These are phyloP conservation scores for Hydrolagus affinis DNA, from an alignment of 2,113 vertebrate species.

Conservation along the genomic window DNA sequence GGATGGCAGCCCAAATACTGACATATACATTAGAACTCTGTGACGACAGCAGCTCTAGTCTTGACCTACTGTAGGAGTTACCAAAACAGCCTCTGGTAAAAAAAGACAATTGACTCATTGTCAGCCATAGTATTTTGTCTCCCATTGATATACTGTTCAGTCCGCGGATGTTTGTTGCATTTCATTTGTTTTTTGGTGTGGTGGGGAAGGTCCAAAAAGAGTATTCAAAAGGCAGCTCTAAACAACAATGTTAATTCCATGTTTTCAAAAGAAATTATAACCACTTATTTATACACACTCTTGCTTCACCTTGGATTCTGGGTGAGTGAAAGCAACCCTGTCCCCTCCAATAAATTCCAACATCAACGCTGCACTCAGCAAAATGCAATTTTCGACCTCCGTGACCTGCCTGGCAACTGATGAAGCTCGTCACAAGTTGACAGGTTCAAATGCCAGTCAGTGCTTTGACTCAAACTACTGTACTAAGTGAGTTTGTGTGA, in stretches of 20 bases:
- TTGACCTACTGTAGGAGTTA: neutral
- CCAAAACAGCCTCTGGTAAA: neutral
- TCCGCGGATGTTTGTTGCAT: neutral
- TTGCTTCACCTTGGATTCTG: neutral
- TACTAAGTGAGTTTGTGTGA: no score
- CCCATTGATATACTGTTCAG: constrained; percentile 21
- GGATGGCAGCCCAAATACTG: constrained; percentile 6
- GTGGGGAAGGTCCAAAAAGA: no score
- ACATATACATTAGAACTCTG: neutral
- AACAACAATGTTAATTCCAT: no score
- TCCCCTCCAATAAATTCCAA: neutral
- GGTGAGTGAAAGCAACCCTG: neutral
- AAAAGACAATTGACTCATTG: constrained; percentile 4
- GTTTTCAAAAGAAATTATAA: no score
- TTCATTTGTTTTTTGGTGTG: no score
- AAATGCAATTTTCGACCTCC: neutral
- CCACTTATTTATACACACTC: neutral
- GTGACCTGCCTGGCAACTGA: neutral
- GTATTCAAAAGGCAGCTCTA: no score
- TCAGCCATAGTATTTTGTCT: constrained; percentile 3
- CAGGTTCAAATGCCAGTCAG: no score
- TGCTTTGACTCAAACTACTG: neutral
- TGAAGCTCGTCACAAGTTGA: constrained; percentile 6
- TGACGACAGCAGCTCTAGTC: neutral
- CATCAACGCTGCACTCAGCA: neutral